Percentiles rank a stretch among this genome's conserved stretches.
These are phyloP conservation scores for Euwallacea fornicatus DNA, from an alignment of 1,140 invertebrate species.

Conservation along the genomic window DNA sequence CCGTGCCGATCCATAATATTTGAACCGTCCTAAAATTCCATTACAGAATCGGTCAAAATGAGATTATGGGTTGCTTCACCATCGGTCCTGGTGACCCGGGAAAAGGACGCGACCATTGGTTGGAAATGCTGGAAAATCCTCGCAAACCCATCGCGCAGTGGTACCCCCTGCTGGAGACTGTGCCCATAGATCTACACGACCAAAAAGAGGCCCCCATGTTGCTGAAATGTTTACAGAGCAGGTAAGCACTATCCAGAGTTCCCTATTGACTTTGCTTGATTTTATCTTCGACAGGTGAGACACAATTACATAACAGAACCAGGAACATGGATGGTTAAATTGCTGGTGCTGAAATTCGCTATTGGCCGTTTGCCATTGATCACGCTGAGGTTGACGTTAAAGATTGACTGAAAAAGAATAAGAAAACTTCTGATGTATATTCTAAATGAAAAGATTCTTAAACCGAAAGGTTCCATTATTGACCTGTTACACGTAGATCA, in stretches of 20 bases:
- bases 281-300: constrained; percentile 6
- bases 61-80: constrained; percentile 81
- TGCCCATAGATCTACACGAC: constrained; percentile 59
- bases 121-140: constrained; percentile 84
- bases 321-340: constrained; percentile 5
- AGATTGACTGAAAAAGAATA: too few relatives aligned
- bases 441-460: too few relatives aligned
- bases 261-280: background rate
- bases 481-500: too few relatives aligned
- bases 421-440: too few relatives aligned
- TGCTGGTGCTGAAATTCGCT: constrained; percentile 17
- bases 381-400: too few relatives aligned
- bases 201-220: constrained; percentile 37
- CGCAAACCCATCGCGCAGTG: constrained; percentile 83
- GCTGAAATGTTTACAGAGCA: constrained; percentile 31
- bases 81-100: constrained; percentile 78
- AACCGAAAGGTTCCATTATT: too few relatives aligned
- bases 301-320: constrained; percentile 21
- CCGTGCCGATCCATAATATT: background rate
- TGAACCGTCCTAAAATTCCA: background rate
- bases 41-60: constrained; percentile 79
- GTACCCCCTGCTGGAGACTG: constrained; percentile 75
- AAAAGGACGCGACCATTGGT: constrained; percentile 84
- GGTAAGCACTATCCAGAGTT: constrained; percentile 7
- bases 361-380: too few relatives aligned